These are phyloP conservation scores for Diachasmimorpha longicaudata DNA, from an alignment of 1,140 invertebrate genomes.

Conservation along the genomic window DNA sequence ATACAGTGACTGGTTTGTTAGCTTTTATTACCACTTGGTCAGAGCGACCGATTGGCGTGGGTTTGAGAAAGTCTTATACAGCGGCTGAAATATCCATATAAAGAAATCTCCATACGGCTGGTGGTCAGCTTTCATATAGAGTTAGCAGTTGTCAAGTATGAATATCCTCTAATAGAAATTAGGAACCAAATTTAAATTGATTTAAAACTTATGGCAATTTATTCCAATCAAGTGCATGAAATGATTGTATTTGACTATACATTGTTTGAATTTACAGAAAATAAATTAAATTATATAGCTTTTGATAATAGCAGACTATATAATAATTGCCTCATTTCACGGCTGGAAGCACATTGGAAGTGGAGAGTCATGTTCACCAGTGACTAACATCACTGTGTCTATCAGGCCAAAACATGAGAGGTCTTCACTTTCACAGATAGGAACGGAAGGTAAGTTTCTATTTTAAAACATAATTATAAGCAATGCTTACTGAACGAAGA, in stretches of 20 bases:
- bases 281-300: too few species aligned
- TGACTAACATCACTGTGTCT: not conserved
- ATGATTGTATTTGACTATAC: too few species aligned
- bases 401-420: not conserved
- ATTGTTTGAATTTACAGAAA: too few species aligned
- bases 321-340: not conserved
- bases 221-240: too few species aligned
- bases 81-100: conserved; percentile 35
- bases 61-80: conserved; percentile 34
- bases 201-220: too few species aligned
- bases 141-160: too few species aligned
- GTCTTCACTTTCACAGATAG: not conserved
- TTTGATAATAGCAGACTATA: not conserved
- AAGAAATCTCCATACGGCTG: conserved; percentile 34
- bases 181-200: too few species aligned
- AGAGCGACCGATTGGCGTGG: conserved; percentile 28
- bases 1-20: not conserved
- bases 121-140: not conserved
- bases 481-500: not conserved
- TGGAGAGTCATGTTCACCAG: not conserved
- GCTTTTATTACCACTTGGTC: conserved; percentile 1
- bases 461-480: not conserved
- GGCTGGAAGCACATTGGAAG: not conserved
- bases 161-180: too few species aligned
- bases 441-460: not conserved